These are phyloP conservation scores for Cervus canadensis DNA, from an alignment of 2,113 vertebrate genomes.

Conservation along the genomic window DNA sequence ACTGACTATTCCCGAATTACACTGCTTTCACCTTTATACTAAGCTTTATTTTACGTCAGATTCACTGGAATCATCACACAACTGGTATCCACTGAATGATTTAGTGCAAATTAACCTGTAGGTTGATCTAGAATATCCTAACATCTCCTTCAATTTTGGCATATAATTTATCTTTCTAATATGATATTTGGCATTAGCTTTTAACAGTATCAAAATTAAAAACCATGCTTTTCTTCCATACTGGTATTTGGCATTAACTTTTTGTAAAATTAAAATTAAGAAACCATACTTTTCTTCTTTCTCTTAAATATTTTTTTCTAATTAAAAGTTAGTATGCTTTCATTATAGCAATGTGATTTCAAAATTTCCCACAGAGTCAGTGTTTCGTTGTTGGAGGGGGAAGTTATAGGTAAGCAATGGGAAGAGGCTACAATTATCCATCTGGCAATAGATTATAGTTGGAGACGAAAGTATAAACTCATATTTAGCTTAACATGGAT, in stretches of 20 bases:
- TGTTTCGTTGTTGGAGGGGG: background rate
- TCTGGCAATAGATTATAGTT: background rate
- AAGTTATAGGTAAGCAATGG: background rate
- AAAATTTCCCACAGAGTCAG: background rate
- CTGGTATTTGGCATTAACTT: background rate
- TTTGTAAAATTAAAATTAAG: background rate
- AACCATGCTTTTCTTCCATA: background rate
- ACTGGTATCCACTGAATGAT: background rate
- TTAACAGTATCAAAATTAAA: background rate
- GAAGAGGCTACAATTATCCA: background rate
- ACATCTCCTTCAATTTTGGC: background rate
- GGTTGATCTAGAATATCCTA: background rate
- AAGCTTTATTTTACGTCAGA: background rate
- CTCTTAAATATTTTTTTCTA: background rate
- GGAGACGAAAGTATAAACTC: background rate
- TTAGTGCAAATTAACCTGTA: background rate
- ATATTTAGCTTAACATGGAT: background rate
- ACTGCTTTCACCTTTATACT: background rate
- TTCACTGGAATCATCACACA: background rate
- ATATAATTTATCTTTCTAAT: constrained; percentile 1
- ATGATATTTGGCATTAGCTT: background rate
- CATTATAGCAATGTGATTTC: background rate
- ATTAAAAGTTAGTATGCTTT: constrained; percentile 16
- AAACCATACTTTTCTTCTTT: background rate
- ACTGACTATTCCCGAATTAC: background rate